Base-by-base conservation (phyloP, 2,797 vertebrate genomes). In the Bradypodion pumilum region DNA sequence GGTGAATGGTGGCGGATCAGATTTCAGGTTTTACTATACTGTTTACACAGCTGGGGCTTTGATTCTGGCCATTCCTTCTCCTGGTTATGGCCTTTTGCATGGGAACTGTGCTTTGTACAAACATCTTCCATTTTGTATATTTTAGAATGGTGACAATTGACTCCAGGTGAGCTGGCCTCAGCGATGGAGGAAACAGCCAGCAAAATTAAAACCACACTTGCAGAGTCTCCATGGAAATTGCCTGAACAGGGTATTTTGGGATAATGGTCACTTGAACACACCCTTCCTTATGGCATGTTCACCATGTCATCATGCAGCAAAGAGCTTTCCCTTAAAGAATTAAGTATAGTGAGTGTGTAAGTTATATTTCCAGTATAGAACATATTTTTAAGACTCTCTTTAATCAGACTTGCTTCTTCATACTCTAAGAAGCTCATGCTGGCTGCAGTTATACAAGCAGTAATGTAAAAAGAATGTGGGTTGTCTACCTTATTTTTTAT, bases 1-100 rank as follows among this genome's bases (percentile, higher is more conserved):
- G 56, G 27, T 27, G 29, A 52, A 78, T 44, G 5, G 2, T 44
- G 7, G 42, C 13, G 21, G 79, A 76, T 81, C 46, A 77, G 13
- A 69, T 70, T 84, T 40, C 74, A 73, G 73, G 29, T 5, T 16
- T 80, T 76, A 68, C n/a, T 52, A 65, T 52, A 75, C 65, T 73
- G 82, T 78, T 81, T 73, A 84, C 66, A 25, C 82, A 84, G 82
- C 78, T 78, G 74, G 74, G 77, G 66, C 65, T 87, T 83, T 77
- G 78, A 76, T 44, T 23, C 46, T 29, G 59, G 16, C 44, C 44
- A 35, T 81, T 84, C 66, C 8, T 7, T 87, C 56, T 60, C 35
- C 56, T 72, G 46, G 63, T 44, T 63, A 81, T 5, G 1, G 68
- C 60, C 37, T 81, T 68, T 46, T 65, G 77, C 19, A 72, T 40